These are phyloP conservation scores for Leptinotarsa tumamoca DNA, from an alignment of 2,888 invertebrate genomes.

Conservation along the genomic window DNA sequence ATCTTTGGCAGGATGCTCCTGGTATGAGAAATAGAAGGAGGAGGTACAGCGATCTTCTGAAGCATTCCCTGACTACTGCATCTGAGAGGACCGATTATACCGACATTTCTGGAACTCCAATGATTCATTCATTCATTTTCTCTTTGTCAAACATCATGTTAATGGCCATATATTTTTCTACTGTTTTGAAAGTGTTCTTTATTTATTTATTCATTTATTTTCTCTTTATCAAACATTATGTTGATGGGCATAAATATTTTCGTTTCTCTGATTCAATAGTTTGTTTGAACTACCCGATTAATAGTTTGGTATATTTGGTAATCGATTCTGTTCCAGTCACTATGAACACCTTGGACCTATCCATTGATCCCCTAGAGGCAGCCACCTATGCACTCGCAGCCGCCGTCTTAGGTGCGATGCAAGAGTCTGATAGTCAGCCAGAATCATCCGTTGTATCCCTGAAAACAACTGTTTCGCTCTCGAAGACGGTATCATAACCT, in stretches of 20 bases:
- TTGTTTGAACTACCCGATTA: not conserved
- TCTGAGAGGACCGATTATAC: slow-evolving; percentile 21
- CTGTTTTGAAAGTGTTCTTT: no score
- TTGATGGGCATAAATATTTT: not conserved
- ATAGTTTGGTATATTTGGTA: not conserved
- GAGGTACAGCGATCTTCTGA: not conserved
- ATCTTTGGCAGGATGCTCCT: not conserved
- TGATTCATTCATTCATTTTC: not conserved
- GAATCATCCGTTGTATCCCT: not conserved
- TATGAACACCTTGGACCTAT: not conserved
- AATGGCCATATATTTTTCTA: no score
- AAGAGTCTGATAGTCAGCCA: not conserved
- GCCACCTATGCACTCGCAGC: not conserved
- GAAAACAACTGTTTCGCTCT: not conserved
- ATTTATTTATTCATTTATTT: not conserved
- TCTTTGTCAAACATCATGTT: no score
- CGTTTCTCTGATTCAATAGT: not conserved
- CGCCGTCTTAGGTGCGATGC: not conserved
- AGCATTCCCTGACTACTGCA: slow-evolving; percentile 24
- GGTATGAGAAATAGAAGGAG: not conserved
- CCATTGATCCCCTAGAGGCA: not conserved
- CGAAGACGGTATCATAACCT: not conserved
- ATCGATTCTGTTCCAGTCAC: not conserved
- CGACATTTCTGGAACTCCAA: slow-evolving; percentile 21
- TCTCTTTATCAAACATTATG: not conserved